These are phyloP conservation scores for Oxycera nigricornis DNA, from an alignment of 2,888 invertebrate genomes.

Conservation along the genomic window DNA sequence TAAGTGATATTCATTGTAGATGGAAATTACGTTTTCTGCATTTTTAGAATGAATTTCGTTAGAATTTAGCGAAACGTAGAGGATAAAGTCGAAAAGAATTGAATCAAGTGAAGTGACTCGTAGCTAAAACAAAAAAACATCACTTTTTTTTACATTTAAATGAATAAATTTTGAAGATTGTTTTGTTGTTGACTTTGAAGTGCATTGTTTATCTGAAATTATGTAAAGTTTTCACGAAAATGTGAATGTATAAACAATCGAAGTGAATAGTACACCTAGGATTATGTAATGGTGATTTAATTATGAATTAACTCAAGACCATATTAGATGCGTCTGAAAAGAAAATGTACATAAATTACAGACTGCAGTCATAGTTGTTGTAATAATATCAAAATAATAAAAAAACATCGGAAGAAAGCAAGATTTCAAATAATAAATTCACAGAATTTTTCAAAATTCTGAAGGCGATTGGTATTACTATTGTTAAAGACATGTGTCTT, in stretches of 20 bases:
- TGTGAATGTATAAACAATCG: neutral
- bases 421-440: neutral
- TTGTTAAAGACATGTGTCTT: neutral
- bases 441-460: neutral
- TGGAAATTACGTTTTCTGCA: constrained; percentile 28
- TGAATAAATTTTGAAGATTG: neutral
- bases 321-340: constrained; percentile 23
- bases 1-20: constrained; percentile 33
- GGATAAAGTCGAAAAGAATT: constrained; percentile 2
- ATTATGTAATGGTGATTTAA: neutral
- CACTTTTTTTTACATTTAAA: neutral
- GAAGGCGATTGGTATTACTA: neutral
- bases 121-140: neutral
- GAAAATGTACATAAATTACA: constrained; percentile 21
- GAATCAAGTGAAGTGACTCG: neutral
- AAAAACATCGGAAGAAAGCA: neutral
- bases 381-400: neutral
- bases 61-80: neutral
- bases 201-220: neutral
- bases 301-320: neutral
- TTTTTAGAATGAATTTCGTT: constrained; percentile 31
- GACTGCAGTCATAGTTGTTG: neutral
- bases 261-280: constrained; percentile 6
- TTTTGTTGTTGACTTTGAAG: constrained; percentile 24
- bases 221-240: constrained; percentile 2